Base-by-base conservation (phyloP, 2,797 vertebrate species). In the Taeniopygia guttata region DNA sequence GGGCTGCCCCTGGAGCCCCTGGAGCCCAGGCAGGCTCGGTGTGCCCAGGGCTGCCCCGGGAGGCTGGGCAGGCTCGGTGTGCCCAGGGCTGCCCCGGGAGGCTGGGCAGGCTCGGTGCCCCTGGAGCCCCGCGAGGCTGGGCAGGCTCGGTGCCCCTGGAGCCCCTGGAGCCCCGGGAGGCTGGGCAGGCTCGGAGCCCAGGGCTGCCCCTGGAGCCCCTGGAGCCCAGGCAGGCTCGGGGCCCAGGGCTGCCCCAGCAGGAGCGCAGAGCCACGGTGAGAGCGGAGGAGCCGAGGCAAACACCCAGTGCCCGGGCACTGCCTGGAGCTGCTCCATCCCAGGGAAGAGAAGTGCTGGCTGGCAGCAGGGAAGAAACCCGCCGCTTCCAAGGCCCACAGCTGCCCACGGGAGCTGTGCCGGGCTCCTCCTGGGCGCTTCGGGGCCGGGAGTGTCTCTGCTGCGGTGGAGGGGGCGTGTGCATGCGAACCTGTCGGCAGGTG, bases 401-500 rank as follows among this genome's bases (percentile, higher is more conserved):
- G n/a, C n/a, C n/a, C n/a, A n/a, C n/a, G n/a, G n/a, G n/a, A 1
- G 16, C 34, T 3, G 16, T 3, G 32, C 8, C 10, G 10, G 67
- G 77, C 66, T 90, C 86, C 73, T 77, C 63, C 80, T 3, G 5
- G 34, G 43, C 1, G 0, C n/a, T 13, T 1, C 1, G 13, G 68
- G 84, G 69, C n/a, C 5, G 56, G 59, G 29, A 58, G 87, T 2
- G 79, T 93, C 84, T 40, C 79, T 58, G 15, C 78, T 29, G 91
- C 16, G 26, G 89, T 56, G 32, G 88, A 2, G 36, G 11, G 81
- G 32, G 91, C 13, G 91, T 63, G 89, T 93, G 94, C 87, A 77
- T 78, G 94, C 54, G 40, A 26, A 80, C 91, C 90, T 92, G 93
- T 51, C 40, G 32, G 93, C 87, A 54, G 84, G 81, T 43, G 52